These are phyloP conservation scores for Eptatretus burgeri DNA, from an alignment of 2,113 vertebrate genomes.

Conservation along the genomic window DNA sequence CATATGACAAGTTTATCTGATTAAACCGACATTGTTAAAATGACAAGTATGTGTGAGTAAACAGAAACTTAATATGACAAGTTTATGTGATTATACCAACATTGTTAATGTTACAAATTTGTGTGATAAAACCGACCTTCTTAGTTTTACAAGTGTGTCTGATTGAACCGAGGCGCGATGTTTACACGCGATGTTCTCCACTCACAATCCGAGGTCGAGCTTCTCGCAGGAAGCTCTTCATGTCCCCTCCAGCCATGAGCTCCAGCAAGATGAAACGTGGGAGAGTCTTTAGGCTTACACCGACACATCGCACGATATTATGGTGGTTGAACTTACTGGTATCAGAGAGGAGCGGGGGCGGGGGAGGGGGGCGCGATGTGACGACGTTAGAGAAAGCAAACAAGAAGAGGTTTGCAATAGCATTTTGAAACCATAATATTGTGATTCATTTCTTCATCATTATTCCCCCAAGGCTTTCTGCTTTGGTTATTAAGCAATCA, in stretches of 20 bases:
- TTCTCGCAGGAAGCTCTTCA: constrained; percentile 77
- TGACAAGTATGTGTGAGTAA: too few relatives aligned
- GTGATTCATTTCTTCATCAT: too few relatives aligned
- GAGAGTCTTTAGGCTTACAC: constrained; percentile 71
- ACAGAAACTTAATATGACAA: too few relatives aligned
- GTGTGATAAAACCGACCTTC: too few relatives aligned
- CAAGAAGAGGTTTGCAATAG: neutral
- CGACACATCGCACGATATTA: constrained; percentile 80
- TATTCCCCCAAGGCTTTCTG: neutral
- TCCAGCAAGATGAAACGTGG: constrained; percentile 84
- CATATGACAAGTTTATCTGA: too few relatives aligned
- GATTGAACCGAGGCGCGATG: too few relatives aligned
- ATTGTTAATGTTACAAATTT: too few relatives aligned
- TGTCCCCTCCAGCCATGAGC: constrained; percentile 82
- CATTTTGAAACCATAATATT: too few relatives aligned
- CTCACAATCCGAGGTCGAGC: constrained; percentile 68
- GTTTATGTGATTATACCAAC: too few relatives aligned
- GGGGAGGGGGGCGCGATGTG: neutral
- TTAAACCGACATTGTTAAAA: too few relatives aligned
- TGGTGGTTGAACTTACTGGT: constrained; percentile 93
- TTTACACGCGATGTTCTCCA: too few relatives aligned
- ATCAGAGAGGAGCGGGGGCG: constrained; percentile 8
- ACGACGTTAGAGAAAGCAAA: neutral
- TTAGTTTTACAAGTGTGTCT: too few relatives aligned
- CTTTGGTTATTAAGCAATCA: neutral